Evolutionary conservation across 2,888 invertebrate species (phyloP), one percentile per base, ranked within the genome.

Genomic region (Drosophila leonis): DNA sequence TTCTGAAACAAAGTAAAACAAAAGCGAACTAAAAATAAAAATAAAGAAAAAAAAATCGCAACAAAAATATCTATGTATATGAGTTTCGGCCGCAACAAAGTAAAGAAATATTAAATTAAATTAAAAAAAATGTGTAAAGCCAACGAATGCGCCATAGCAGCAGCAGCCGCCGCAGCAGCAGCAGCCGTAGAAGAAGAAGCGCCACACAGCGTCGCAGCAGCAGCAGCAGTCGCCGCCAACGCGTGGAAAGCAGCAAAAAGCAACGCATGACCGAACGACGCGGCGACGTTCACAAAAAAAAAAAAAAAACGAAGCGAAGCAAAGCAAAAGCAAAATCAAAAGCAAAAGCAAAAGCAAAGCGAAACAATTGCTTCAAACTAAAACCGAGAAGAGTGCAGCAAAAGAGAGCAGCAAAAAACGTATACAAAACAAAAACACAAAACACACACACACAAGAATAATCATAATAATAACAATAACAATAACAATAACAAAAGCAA

Each of bases 171-270:
- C 37, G 46, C 46, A 46, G 31, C 39, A 46, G 42, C 27, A 84
- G 80, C 74, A 57, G 62, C 62, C 15, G 66, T 51, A 72, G 75
- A 27, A 48, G 49, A 74, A 80, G 75, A 20, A 56, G 56, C 78
- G 65, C 68, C 61, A 70, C 55, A 52, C 48, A 78, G 76, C 71
- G 72, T 64, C 70, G 80, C 73, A 76, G 79, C 82, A 73, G 74
- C 82, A 78, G 72, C 77, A 57, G 70, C 51, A 60, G 72, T 59
- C 70, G 67, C 51, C 62, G 76, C 65, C 70, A 77, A 71, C 87
- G 83, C 87, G 82, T 78, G 84, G 68, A 75, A 65, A 78, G 62
- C 71, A 75, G 33, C 65, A 49, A 78, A 69, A 66, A 74, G 66
- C 66, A 67, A 33, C 69, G 82, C 78, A 78, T 78, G 78, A 79